phyloP scores from a whole-genome alignment of 2,888 invertebrate species.

The Drosophila maculinotata region DNA sequence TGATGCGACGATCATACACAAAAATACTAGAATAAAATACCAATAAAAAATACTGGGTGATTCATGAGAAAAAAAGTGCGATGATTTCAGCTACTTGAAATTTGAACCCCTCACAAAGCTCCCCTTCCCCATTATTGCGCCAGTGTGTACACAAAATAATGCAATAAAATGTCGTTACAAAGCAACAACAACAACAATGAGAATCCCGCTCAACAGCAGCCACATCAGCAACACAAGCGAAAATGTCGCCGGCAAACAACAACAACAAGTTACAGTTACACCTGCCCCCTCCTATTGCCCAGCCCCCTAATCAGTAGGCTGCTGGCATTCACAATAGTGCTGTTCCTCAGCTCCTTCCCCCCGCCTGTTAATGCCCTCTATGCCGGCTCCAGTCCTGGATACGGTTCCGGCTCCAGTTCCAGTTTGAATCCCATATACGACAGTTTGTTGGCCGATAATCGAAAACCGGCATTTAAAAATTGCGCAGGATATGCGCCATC shows the following conservation, averaged over 20 bases:
- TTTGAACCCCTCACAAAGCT: slow-evolving; percentile 5
- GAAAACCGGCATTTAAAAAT: slow-evolving; percentile 94
- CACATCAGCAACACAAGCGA: slow-evolving; percentile 66
- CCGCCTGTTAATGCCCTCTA: too few species aligned
- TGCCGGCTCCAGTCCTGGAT: slow-evolving; percentile 10
- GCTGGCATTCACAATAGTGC: slow-evolving; percentile 26
- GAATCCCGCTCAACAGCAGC: slow-evolving; percentile 65
- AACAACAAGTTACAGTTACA: slow-evolving; percentile 17
- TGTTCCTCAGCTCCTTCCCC: slow-evolving; percentile 17
- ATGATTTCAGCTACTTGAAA: slow-evolving; percentile 55
- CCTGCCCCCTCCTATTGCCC: slow-evolving; percentile 29
- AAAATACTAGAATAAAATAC: slow-evolving; percentile 13
- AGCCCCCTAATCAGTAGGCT: slow-evolving; percentile 19
- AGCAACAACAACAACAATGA: slow-evolving; percentile 22
- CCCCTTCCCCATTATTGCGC: slow-evolving; percentile 7
- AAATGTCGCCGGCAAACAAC: slow-evolving; percentile 54
- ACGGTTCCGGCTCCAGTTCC: too few species aligned
- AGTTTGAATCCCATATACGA: slow-evolving; percentile 48
- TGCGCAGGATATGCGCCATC: slow-evolving; percentile 93
- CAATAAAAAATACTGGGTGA: slow-evolving; percentile 65
- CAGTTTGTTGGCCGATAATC: slow-evolving; percentile 89
- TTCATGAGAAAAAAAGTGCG: slow-evolving; percentile 37
- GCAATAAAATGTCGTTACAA: slow-evolving; percentile 73
- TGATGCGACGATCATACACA: slow-evolving; percentile 28
- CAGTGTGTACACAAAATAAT: slow-evolving; percentile 51